Evolutionary conservation across 2,797 vertebrate genomes (phyloP).

Genomic region (Xenops minutus): DNA sequence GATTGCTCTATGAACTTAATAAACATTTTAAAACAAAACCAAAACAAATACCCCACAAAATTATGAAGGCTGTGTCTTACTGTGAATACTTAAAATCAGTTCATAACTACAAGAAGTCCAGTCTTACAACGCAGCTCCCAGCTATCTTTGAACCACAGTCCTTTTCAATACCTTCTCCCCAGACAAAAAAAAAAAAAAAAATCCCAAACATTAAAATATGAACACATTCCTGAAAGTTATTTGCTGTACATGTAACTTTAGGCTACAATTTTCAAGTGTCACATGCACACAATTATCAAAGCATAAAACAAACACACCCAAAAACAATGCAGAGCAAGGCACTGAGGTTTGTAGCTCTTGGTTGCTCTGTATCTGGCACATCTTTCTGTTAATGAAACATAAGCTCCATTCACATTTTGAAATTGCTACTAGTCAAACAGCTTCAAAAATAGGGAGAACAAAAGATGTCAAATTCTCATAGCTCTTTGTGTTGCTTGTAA

Average conservation of each 20-base stretch:
- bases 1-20: neutral
- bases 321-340: neutral
- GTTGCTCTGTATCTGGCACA: neutral
- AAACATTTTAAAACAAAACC: neutral
- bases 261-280: neutral
- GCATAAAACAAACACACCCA: neutral
- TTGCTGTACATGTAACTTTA: neutral
- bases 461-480: neutral
- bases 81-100: neutral
- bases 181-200: neutral
- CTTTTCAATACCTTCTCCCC: neutral
- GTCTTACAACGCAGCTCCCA: neutral
- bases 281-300: neutral
- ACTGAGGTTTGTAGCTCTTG: rapidly evolving
- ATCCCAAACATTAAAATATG: neutral
- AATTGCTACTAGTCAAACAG: neutral
- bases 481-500: neutral
- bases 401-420: conserved; percentile 39
- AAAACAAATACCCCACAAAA: neutral
- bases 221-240: neutral
- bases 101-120: neutral
- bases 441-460: neutral
- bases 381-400: conserved; percentile 10
- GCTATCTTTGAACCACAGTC: neutral
- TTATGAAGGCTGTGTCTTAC: neutral